Percentiles rank a stretch among this genome's conserved stretches.
Evolutionary conservation across 2,888 invertebrate species (phyloP).

Genomic region (Lacanobia oleracea): DNA sequence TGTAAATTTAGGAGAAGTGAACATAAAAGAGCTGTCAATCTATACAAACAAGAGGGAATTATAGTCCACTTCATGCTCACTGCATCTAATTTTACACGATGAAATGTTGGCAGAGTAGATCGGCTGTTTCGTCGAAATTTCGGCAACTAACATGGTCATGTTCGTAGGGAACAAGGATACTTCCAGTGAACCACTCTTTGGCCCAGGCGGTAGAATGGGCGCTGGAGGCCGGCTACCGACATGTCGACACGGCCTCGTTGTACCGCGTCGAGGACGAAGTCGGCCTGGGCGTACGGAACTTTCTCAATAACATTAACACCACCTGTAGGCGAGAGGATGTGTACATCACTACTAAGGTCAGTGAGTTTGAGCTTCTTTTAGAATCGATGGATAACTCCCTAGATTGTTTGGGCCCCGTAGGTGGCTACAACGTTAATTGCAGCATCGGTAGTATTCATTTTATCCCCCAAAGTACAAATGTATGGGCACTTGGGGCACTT

Average conservation of each 20-base stretch:
- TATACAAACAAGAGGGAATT: too few species aligned
- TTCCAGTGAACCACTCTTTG: constrained; percentile 86
- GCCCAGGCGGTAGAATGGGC: constrained; percentile 93
- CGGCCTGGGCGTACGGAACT: constrained; percentile 93
- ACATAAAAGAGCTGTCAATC: too few species aligned
- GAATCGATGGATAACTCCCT: neutral
- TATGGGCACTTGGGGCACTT: too few species aligned
- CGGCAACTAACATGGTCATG: constrained; percentile 23
- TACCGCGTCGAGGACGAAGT: constrained; percentile 94
- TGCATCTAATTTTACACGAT: too few species aligned
- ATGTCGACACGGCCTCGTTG: constrained; percentile 95
- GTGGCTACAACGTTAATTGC: too few species aligned
- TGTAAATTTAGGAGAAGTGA: too few species aligned
- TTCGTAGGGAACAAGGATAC: constrained; percentile 81
- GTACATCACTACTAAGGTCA: constrained; percentile 95
- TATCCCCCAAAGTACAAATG: too few species aligned
- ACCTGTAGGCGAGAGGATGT: constrained; percentile 92
- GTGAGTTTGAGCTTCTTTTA: constrained; percentile 24
- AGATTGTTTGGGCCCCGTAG: too few species aligned
- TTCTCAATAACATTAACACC: constrained; percentile 88
- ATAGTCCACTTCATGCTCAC: too few species aligned
- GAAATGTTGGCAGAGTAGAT: too few species aligned
- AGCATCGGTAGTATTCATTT: too few species aligned
- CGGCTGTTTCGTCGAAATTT: constrained; percentile 4
- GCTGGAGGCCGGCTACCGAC: constrained; percentile 94